Evolutionary conservation across 1,140 invertebrate genomes (phyloP).

Genomic region (Antheraea pernyi): DNA sequence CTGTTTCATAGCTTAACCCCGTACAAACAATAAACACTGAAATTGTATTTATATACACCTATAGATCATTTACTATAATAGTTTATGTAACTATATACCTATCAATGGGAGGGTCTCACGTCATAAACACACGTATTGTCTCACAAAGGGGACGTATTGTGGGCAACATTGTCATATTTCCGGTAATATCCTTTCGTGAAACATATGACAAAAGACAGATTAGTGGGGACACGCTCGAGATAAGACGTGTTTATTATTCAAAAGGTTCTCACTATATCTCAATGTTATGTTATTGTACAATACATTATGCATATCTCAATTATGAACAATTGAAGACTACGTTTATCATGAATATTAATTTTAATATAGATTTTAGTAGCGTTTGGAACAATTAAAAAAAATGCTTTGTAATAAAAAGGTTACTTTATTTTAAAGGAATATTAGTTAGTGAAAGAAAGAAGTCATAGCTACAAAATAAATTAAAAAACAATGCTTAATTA

Average conservation of each 20-base stretch:
- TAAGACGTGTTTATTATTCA: slow-evolving; percentile 53
- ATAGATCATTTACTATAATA: background rate
- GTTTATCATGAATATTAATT: no score
- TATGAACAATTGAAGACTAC: no score
- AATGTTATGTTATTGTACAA: background rate
- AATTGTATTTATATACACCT: background rate
- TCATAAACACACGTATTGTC: background rate
- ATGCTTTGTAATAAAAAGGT: no score
- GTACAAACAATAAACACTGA: no score
- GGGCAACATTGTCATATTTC: background rate
- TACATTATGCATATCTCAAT: no score
- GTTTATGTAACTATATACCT: background rate
- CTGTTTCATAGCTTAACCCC: no score
- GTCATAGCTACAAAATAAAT: no score
- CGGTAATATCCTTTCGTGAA: slow-evolving; percentile 36
- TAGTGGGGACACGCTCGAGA: slow-evolving; percentile 43
- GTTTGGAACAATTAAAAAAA: no score
- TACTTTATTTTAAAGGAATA: no score
- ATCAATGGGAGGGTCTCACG: background rate
- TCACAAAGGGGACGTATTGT: background rate
- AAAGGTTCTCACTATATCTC: slow-evolving; percentile 18
- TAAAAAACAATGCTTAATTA: no score
- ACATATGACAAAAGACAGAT: slow-evolving; percentile 58
- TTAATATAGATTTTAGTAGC: no score
- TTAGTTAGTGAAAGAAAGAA: no score